Base-by-base conservation (phyloP, 2,797 vertebrate species). In the Diplodus puntazzo region DNA sequence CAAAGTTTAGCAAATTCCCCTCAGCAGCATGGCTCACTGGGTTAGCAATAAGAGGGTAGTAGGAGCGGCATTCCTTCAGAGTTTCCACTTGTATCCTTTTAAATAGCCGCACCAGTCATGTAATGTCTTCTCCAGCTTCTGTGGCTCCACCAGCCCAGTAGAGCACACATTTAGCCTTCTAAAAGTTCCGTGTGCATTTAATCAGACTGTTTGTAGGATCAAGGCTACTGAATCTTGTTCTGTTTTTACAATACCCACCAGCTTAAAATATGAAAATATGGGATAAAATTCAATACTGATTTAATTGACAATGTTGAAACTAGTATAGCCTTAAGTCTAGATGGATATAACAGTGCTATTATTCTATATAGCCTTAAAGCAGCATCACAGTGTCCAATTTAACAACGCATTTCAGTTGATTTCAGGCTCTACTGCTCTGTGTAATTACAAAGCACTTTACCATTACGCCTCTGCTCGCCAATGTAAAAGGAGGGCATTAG, bases 51-150 rank as follows among this genome's bases (percentile, higher is more conserved):
- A 54, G 79, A 85, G 79, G 68, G 57, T 84, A 80, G 67, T 23
- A 23, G 75, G 69, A 77, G 73, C 86, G 75, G 68, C 77, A 85
- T 84, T 88, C 96, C 95, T 83, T 96, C 92, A 95, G 94, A 96
- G 50, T 97, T 92, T 93, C 89, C 90, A 83, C 83, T 88, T 79
- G 74, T 79, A 61, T 84, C 74, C 43, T 88, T 89, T 89, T 83
- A 87, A 91, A 91, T 69, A 90, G 90, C 82, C 79, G 55, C 73
- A 67, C 63, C 48, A 62, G 81, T 88, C 87, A 88, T 66, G 13
- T 90, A 89, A 93, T 90, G 90, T 84, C 71, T 93, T 91, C 85
- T 82, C 84, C 91, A 91, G 90, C 64, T 76, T 84, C 74, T 84
- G 86, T 69, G 87, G 79, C 75, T 91, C 62, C 71, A 67, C 12